Conservation (phyloP, 2,888 invertebrate genomes). For the Mythimna impura region DNA sequence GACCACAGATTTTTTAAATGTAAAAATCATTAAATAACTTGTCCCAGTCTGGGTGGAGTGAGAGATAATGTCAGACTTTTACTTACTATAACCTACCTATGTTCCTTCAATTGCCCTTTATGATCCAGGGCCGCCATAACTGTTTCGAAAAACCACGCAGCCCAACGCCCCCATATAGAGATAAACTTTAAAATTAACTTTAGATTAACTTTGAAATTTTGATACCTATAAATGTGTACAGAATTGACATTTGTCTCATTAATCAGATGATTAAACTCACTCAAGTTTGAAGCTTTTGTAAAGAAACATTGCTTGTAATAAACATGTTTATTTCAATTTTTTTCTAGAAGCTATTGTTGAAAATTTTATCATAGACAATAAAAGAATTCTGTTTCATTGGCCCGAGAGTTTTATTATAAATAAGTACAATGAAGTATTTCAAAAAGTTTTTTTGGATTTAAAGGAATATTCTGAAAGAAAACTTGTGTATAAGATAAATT, state of each 20-base stretch:
- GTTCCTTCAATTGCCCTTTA: too few relatives aligned
- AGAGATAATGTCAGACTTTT: too few relatives aligned
- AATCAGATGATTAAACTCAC: constrained; percentile 39
- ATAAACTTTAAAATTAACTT: constrained; percentile 2
- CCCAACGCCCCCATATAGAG: background rate
- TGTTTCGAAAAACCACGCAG: too few relatives aligned
- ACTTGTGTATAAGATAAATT: constrained; percentile 8
- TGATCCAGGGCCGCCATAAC: too few relatives aligned
- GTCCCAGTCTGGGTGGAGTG: too few relatives aligned
- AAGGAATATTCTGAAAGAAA: background rate
- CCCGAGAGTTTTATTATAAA: constrained; percentile 1
- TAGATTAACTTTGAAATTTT: background rate
- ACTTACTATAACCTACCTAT: too few relatives aligned
- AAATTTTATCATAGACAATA: constrained; percentile 41
- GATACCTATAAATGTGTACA: background rate
- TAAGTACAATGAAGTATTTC: constrained; percentile 9
- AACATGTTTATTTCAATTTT: constrained; percentile 38
- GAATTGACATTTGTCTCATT: constrained; percentile 10
- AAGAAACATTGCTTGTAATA: constrained; percentile 17
- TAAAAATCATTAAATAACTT: too few relatives aligned
- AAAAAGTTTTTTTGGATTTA: constrained; percentile 1
- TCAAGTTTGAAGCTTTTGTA: constrained; percentile 32
- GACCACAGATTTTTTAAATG: background rate
- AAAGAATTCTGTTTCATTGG: constrained; percentile 40
- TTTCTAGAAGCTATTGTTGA: constrained; percentile 29